Percentiles rank a stretch among this genome's conserved stretches.
Evolutionary conservation across 2,888 invertebrate species (phyloP).

Genomic region (Lithophane ornitopus): DNA sequence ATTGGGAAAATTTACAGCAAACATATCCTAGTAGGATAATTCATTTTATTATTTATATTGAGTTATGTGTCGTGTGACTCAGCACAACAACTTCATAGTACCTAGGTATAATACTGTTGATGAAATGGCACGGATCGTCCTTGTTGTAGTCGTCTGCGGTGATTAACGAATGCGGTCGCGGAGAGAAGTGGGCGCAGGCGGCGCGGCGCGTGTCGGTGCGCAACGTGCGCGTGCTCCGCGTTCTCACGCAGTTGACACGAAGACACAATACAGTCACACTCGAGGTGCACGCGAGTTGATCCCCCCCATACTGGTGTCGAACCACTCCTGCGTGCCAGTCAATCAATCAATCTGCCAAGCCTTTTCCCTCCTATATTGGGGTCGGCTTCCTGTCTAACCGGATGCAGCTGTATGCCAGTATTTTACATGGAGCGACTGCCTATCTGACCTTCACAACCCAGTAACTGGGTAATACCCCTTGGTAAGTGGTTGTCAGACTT

Average conservation of each 20-base stretch:
- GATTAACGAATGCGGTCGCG: constrained; percentile 21
- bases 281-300: constrained; percentile 42
- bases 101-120: not conserved
- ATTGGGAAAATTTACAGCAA: not conserved
- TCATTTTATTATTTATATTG: not conserved
- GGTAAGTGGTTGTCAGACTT: too few species aligned
- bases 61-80: not conserved
- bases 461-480: too few species aligned
- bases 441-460: too few species aligned
- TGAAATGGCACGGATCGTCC: not conserved
- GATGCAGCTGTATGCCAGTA: too few species aligned
- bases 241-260: constrained; percentile 70
- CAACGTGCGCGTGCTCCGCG: constrained; percentile 42
- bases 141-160: not conserved
- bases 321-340: not conserved
- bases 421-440: too few species aligned
- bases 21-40: not conserved
- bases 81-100: not conserved
- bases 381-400: too few species aligned
- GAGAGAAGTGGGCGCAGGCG: not conserved
- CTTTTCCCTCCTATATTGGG: too few species aligned
- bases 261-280: constrained; percentile 24
- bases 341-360: too few species aligned
- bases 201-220: not conserved
- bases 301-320: constrained; percentile 17